Conservation (phyloP, 2,113 vertebrate species). For the Lophura nycthemera region DNA sequence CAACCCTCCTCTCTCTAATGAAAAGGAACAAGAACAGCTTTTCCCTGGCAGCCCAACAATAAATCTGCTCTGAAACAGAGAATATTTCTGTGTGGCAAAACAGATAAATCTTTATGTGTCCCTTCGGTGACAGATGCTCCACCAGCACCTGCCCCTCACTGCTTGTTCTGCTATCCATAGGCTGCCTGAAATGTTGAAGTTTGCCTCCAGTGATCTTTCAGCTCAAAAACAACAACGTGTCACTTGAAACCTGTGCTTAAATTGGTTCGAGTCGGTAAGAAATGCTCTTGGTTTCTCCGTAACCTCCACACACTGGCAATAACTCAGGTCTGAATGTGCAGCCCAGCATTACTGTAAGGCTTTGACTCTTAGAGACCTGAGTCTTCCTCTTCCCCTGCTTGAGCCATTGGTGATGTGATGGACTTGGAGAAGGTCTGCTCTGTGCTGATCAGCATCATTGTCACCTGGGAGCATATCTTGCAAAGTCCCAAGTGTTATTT, state of each 20-base stretch:
- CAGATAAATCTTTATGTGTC: not conserved
- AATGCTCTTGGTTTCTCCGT: not conserved
- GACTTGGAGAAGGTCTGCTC: not conserved
- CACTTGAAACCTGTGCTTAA: conserved; percentile 15
- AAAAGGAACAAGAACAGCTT: not conserved
- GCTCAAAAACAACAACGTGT: conserved; percentile 34
- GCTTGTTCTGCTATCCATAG: not conserved
- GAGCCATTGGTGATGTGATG: not conserved
- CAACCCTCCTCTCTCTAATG: not conserved
- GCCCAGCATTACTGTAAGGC: not conserved
- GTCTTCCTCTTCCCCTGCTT: conserved; percentile 10
- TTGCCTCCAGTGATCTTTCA: not conserved
- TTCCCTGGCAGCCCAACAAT: not conserved
- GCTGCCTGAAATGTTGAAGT: not conserved
- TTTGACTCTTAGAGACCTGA: not conserved
- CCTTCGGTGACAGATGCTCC: not conserved
- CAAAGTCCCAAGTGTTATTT: not conserved
- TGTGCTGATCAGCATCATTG: not conserved
- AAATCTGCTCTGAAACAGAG: not conserved
- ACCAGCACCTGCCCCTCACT: accelerated
- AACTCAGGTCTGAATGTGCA: not conserved
- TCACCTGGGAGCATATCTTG: not conserved
- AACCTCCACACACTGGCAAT: not conserved
- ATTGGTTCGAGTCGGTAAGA: not conserved
- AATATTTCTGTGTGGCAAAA: not conserved